A percentile compares a stretch with the other conserved stretches of the same genome.
Evolutionary conservation across 2,113 vertebrate species (phyloP).

Genomic region (Sarotherodon lohbergeri): DNA sequence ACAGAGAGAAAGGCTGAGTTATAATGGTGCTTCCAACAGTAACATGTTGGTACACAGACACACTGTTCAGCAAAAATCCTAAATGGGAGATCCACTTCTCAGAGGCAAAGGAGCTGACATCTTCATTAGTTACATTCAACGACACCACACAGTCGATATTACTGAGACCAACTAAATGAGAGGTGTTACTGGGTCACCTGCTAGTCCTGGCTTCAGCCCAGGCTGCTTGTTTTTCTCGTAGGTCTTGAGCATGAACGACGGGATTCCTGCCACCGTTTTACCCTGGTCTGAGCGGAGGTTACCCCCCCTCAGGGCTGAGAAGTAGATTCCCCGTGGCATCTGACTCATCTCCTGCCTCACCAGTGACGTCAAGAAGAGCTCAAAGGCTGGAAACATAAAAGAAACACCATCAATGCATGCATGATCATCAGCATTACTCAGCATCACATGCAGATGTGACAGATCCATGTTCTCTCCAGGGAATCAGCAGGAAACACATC

Average conservation of each 20-base stretch:
- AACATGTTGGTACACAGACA: accelerated
- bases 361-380: slow-evolving; percentile 83
- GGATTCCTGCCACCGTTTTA: slow-evolving; percentile 83
- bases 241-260: slow-evolving; percentile 86
- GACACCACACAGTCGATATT: background rate
- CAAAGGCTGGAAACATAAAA: slow-evolving; percentile 69
- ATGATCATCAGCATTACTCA: accelerated
- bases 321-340: slow-evolving; percentile 93
- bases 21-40: background rate
- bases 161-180: background rate
- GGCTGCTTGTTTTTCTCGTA: slow-evolving; percentile 96
- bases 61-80: background rate
- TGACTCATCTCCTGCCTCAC: slow-evolving; percentile 88
- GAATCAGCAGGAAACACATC: accelerated
- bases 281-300: slow-evolving; percentile 78
- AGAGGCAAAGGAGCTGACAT: background rate
- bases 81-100: no score
- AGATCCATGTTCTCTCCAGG: background rate
- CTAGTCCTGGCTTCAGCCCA: slow-evolving; percentile 89
- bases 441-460: background rate
- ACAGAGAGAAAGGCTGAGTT: background rate
- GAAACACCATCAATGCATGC: background rate
- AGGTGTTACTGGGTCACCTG: slow-evolving; percentile 66
- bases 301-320: slow-evolving; percentile 80
- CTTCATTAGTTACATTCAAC: accelerated